phyloP scores from a whole-genome alignment of 1,140 invertebrate genomes.

The Lepidurus apus region DNA sequence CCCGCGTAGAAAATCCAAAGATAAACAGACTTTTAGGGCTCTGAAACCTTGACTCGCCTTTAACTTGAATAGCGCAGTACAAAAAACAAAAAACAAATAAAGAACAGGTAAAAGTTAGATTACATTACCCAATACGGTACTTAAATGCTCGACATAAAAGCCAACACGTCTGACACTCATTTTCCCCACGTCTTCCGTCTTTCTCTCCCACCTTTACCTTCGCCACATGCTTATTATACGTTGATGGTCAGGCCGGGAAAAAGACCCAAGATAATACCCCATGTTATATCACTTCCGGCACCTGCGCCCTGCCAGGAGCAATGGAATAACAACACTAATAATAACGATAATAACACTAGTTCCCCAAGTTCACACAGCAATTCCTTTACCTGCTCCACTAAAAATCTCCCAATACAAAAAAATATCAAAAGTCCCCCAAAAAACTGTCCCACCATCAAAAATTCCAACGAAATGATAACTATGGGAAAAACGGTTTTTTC shows the following conservation, averaged over 20 bases:
- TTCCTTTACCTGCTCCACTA: not conserved
- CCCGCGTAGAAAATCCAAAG: too few relatives aligned
- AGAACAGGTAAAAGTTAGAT: not conserved
- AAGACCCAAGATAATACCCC: not conserved
- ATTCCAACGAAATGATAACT: not conserved
- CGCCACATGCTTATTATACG: constrained; percentile 16
- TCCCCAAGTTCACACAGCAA: not conserved
- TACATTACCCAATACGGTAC: not conserved
- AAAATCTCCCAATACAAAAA: not conserved
- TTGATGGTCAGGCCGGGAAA: not conserved
- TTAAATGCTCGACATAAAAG: not conserved
- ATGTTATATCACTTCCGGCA: constrained; percentile 7
- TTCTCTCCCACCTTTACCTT: not conserved
- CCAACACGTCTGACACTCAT: not conserved
- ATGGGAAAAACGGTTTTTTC: not conserved
- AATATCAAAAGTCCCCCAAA: not conserved
- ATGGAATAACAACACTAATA: not conserved
- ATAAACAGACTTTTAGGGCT: too few relatives aligned
- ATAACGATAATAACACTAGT: too few relatives aligned
- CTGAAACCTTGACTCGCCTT: not conserved
- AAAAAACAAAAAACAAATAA: not conserved
- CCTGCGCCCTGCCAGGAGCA: not conserved
- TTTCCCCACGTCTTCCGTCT: not conserved
- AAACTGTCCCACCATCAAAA: not conserved
- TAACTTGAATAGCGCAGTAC: not conserved